Conservation (phyloP, 2,113 vertebrate genomes). For the Cariama cristata region DNA sequence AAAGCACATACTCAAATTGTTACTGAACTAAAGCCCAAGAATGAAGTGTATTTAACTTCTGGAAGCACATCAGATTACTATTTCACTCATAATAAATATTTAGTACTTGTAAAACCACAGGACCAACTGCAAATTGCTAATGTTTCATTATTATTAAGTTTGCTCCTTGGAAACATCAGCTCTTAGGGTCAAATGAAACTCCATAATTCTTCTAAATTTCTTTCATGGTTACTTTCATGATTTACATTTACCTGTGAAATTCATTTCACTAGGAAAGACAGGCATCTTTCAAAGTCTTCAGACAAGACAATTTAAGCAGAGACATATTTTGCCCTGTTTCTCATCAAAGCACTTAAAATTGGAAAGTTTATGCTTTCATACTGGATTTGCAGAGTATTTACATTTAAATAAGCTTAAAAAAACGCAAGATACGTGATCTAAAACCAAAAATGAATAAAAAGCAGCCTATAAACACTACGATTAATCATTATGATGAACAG, state of each 20-base stretch:
- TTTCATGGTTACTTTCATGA: constrained; percentile 33
- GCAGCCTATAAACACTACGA: constrained; percentile 64
- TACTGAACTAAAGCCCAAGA: not conserved
- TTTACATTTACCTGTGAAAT: constrained; percentile 61
- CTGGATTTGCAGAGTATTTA: constrained; percentile 33
- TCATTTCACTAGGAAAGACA: constrained; percentile 28
- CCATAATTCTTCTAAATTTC: constrained; percentile 55
- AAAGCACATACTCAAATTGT: not conserved
- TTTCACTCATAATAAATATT: not conserved
- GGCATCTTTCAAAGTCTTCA: constrained; percentile 18
- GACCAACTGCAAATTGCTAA: not conserved
- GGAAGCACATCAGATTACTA: not conserved
- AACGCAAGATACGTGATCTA: constrained; percentile 27
- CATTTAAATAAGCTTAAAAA: constrained; percentile 46
- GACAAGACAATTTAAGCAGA: constrained; percentile 26
- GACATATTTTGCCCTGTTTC: not conserved
- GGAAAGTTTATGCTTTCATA: constrained; percentile 44
- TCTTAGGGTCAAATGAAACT: constrained; percentile 54
- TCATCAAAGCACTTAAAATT: constrained; percentile 42
- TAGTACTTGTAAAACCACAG: not conserved
- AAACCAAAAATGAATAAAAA: constrained; percentile 64
- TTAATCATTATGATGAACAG: constrained; percentile 76
- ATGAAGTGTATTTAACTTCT: not conserved
- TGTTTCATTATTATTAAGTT: constrained; percentile 20
- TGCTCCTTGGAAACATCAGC: not conserved